Percentiles rank a stretch among this genome's conserved stretches.
These are phyloP conservation scores for Semibalanus balanoides DNA, from an alignment of 1,140 invertebrate genomes.

Conservation along the genomic window DNA sequence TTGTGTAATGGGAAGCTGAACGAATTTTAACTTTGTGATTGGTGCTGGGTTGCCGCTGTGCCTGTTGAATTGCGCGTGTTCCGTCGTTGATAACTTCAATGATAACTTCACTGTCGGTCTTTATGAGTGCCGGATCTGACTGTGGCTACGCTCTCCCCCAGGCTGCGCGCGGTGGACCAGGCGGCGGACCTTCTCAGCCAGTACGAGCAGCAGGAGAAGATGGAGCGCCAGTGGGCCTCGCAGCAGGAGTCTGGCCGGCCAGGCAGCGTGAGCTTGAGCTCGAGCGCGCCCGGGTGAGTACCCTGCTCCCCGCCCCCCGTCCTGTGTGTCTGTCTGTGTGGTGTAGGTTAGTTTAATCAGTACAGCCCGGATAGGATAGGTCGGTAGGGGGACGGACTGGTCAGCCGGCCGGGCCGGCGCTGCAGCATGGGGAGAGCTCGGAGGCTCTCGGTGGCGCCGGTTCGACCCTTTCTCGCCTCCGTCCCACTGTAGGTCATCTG, in stretches of 20 bases:
- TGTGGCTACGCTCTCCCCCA: no score
- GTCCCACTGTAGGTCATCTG: no score
- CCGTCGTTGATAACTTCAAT: no score
- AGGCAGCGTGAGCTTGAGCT: constrained; percentile 20
- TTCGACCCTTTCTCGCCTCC: no score
- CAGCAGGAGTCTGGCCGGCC: not conserved
- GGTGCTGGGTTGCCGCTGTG: no score
- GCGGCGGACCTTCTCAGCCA: not conserved
- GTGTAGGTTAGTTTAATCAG: not conserved
- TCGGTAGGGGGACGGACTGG: not conserved
- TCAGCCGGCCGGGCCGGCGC: no score
- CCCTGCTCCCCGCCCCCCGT: no score
- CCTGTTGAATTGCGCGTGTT: no score
- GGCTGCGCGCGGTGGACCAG: not conserved
- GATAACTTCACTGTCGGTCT: no score
- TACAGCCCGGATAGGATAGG: not conserved
- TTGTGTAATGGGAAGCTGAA: no score
- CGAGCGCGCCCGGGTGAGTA: not conserved
- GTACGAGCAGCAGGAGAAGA: not conserved
- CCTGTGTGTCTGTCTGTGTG: not conserved
- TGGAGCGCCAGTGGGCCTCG: not conserved
- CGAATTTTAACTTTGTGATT: no score
- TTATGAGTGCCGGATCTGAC: no score
- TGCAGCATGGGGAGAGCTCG: not conserved
- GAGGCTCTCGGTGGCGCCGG: not conserved